A percentile compares a stretch with the other conserved stretches of the same genome.
Evolutionary conservation across 2,113 vertebrate genomes (phyloP).

Genomic region (Grus americana): DNA sequence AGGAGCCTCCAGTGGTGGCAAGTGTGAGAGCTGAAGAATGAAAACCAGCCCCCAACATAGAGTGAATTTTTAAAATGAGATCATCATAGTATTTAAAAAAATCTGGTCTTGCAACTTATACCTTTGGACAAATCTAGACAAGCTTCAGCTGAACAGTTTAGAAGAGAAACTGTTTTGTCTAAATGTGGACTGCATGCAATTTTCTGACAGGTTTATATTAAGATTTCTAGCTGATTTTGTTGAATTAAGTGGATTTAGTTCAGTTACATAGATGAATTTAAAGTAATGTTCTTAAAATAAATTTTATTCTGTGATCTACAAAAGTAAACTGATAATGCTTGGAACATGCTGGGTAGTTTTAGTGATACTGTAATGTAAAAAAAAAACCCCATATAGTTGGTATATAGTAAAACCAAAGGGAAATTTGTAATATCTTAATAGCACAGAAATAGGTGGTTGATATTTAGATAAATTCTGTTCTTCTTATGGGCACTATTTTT

Average conservation of each 20-base stretch:
- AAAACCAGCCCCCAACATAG: neutral
- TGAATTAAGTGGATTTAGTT: neutral
- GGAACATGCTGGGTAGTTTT: neutral
- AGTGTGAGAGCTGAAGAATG: neutral
- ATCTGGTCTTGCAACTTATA: slow-evolving; percentile 41
- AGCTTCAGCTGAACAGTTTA: slow-evolving; percentile 13
- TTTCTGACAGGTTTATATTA: neutral
- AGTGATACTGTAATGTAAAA: neutral
- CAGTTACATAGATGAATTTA: neutral
- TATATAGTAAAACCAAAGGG: neutral
- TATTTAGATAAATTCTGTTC: neutral
- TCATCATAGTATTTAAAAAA: slow-evolving; percentile 3
- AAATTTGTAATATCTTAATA: neutral
- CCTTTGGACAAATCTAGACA: slow-evolving; percentile 28
- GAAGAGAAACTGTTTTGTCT: slow-evolving; percentile 1
- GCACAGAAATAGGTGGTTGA: neutral
- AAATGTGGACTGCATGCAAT: neutral
- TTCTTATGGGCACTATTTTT: neutral
- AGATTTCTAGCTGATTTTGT: neutral
- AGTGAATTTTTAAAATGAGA: slow-evolving; percentile 37
- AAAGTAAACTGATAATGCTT: neutral
- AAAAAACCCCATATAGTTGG: neutral
- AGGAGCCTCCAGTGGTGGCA: slow-evolving; percentile 4
- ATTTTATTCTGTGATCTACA: neutral
- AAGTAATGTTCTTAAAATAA: neutral